Base-by-base conservation (phyloP, 1,140 invertebrate genomes). In the Zaprionus taronus region DNA sequence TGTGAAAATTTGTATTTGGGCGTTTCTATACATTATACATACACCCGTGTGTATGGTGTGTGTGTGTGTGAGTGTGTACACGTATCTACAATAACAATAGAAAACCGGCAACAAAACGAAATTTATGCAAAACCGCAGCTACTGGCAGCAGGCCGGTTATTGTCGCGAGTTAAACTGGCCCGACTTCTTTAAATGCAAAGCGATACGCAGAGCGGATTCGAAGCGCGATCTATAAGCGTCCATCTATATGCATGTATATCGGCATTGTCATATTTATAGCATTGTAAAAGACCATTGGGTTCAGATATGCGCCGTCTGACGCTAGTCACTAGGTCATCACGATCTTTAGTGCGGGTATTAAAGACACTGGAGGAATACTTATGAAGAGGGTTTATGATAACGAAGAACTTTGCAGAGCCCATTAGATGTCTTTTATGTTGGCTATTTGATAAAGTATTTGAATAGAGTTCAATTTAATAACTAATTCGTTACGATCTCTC, bases 91-190 rank as follows among this genome's bases (percentile, higher is more conserved):
- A 56, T 69, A 71, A 76, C 73, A 78, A 79, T 76, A 28, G 38
- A 22, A 61, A 69, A 38, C 15, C 65, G 56, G 31, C 64, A 73
- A 62, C 66, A 68, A 77, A 56, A 57, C 62, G 28, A 85, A 86
- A 82, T 86, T 82, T 86, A 85, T 85, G 74, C 81, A 65, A 76
- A 65, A 81, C 68, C 51, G 56, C 70, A 61, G 83, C 83, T 85
- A 86, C 82, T 77, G 83, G 79, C 55, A 44, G 47, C 69, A 53
- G 66, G 61, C 70, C 82, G 75, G 79, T 75, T 79, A 63, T 73
- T 60, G 14, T 51, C 58, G 26, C 60, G 20, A 15, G 1, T 51
- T 38, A 38, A 34, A 36, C 67, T 72, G 57, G 47, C 60, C 72
- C 47, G 66, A 57, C 62, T 77, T 68, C 44, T 74, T 58, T 65